These are phyloP conservation scores for Pogona vitticeps DNA, from an alignment of 2,113 vertebrate genomes.

Conservation along the genomic window DNA sequence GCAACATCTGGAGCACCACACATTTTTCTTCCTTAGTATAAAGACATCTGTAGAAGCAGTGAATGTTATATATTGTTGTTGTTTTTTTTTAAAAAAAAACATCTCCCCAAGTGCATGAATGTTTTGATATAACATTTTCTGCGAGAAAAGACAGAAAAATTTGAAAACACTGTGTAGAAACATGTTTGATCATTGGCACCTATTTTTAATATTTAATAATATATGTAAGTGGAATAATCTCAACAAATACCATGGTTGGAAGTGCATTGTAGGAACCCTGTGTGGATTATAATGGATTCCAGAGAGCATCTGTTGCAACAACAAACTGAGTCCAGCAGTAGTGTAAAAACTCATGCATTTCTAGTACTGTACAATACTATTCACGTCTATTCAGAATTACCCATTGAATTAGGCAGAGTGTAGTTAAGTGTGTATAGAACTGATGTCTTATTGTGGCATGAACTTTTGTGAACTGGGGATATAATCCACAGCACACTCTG, in stretches of 20 bases:
- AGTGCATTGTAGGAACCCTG: slow-evolving; percentile 26
- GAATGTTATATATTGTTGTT: no score
- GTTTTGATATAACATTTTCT: neutral
- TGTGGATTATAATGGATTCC: neutral
- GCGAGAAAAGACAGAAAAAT: neutral
- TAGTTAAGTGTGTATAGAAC: neutral
- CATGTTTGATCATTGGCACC: slow-evolving; percentile 5
- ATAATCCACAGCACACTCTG: neutral
- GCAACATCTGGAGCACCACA: no score
- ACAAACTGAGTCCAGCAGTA: neutral
- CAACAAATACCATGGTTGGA: slow-evolving; percentile 51
- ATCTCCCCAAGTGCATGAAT: neutral
- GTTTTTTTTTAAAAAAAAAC: no score
- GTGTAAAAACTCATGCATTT: neutral
- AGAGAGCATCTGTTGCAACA: neutral
- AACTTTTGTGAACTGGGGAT: neutral
- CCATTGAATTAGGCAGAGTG: neutral
- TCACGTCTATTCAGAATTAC: neutral
- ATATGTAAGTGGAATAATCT: slow-evolving; percentile 35
- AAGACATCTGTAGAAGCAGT: no score
- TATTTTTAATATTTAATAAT: slow-evolving; percentile 49
- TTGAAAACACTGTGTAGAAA: neutral
- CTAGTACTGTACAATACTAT: neutral
- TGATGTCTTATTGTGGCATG: neutral
- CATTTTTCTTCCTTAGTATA: no score